Evolutionary conservation across 2,113 vertebrate genomes (phyloP), one percentile per base, ranked within the genome.

Genomic region (Mustelus asterias): DNA sequence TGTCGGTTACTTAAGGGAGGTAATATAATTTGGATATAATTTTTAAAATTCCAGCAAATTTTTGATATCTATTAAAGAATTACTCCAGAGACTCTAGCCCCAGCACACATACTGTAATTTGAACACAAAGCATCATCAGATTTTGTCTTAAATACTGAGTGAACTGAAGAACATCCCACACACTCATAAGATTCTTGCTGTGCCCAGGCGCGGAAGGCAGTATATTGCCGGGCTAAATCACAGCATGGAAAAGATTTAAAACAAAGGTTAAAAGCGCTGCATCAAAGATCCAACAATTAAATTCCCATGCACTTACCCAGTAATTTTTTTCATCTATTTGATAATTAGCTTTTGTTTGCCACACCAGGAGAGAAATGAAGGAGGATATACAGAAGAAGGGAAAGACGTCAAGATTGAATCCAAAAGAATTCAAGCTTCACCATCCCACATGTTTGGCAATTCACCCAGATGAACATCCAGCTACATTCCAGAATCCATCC

Each of bases 201-300:
- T 72, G 69, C 67, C 41, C 94, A 72, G 67, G 94, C 89, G 70
- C 67, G 67, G 65, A 95, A 37, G 16, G 63, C 14, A 76, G 41
- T 26, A 13, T 54, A 95, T 54, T 72, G 48, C 44, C 11, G 48
- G 69, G 67, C 69, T 95, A 95, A 95, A 95, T 95, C 94, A 95
- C 94, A 95, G 94, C 94, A 54, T 95, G 94, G 44, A 29, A 44
- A 95, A 10, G 14, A 70, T 95, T 95, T 95, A 72, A 95, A 95
- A 95, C 41, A 95, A 95, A 95, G 94, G 94, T 95, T 95, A 95
- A 72, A 44, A 95, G 94, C 41, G 24, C 41, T 16, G 69, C 37
- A 48, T 26, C 94, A 54, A 72, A 72, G 67, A 72, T 76, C 44
- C 29, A 76, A 95, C 67, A 72, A 95, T 95, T 72, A 95, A 95